Percentiles rank a stretch among this genome's conserved stretches.
Evolutionary conservation across 2,113 vertebrate genomes (phyloP).

Genomic region (Corythornis cristatus): DNA sequence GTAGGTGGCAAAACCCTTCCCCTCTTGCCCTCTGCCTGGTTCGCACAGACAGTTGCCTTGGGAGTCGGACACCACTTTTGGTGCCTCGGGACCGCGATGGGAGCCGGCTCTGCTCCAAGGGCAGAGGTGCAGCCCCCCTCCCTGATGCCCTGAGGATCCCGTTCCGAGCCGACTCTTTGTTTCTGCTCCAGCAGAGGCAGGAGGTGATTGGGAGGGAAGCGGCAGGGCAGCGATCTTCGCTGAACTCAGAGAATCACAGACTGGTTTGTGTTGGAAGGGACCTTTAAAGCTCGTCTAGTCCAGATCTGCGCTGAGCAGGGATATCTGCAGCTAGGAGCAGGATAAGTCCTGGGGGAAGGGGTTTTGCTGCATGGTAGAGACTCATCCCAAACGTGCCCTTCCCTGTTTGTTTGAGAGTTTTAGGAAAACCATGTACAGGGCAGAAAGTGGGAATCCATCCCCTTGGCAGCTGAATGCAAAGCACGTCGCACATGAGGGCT

Average conservation of each 20-base stretch:
- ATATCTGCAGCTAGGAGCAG: background rate
- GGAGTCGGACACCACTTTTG: rapidly evolving
- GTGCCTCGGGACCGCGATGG: rapidly evolving
- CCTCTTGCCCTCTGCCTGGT: background rate
- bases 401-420: background rate
- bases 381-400: background rate
- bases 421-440: background rate
- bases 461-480: background rate
- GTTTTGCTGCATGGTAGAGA: background rate
- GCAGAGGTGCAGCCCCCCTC: background rate
- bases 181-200: background rate
- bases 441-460: background rate
- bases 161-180: background rate
- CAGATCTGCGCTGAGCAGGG: background rate
- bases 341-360: background rate
- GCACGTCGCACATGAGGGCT: background rate
- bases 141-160: background rate
- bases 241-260: background rate
- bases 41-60: background rate
- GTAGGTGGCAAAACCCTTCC: background rate
- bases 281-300: background rate
- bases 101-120: background rate
- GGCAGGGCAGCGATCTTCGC: rapidly evolving
- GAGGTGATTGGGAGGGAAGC: background rate
- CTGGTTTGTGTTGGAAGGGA: background rate